phyloP scores from a whole-genome alignment of 2,888 invertebrate genomes.

The Neria commutata region DNA sequence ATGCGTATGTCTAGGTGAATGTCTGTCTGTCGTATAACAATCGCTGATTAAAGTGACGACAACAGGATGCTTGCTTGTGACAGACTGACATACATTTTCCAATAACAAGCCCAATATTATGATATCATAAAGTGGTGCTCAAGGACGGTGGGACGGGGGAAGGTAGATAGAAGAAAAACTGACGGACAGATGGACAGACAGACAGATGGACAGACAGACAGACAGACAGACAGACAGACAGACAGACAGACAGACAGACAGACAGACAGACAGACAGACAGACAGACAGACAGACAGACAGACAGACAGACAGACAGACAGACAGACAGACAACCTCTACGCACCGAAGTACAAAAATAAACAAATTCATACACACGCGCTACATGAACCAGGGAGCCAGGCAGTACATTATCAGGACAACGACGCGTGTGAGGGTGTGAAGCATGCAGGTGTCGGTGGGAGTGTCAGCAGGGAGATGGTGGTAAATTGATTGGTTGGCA shows the following conservation, averaged over 20 bases:
- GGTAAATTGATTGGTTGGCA: background rate
- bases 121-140: constrained; percentile 25
- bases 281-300: constrained; percentile 5
- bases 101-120: background rate
- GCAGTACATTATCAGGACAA: too few species aligned
- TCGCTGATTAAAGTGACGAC: constrained; percentile 2
- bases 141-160: constrained; percentile 12
- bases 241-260: background rate
- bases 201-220: too few species aligned
- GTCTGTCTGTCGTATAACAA: background rate
- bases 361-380: too few species aligned
- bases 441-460: background rate
- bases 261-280: background rate
- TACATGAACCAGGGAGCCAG: too few species aligned
- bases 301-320: constrained; percentile 7
- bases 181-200: too few species aligned
- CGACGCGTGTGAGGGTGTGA: background rate
- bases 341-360: too few species aligned
- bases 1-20: constrained; percentile 4
- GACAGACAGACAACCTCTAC: background rate
- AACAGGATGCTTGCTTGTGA: constrained; percentile 5
- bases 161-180: background rate
- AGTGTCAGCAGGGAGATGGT: background rate
- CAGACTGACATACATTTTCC: constrained; percentile 4
- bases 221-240: background rate